These are phyloP conservation scores for Sarotherodon lohbergeri DNA, from an alignment of 2,113 vertebrate species.

Conservation along the genomic window DNA sequence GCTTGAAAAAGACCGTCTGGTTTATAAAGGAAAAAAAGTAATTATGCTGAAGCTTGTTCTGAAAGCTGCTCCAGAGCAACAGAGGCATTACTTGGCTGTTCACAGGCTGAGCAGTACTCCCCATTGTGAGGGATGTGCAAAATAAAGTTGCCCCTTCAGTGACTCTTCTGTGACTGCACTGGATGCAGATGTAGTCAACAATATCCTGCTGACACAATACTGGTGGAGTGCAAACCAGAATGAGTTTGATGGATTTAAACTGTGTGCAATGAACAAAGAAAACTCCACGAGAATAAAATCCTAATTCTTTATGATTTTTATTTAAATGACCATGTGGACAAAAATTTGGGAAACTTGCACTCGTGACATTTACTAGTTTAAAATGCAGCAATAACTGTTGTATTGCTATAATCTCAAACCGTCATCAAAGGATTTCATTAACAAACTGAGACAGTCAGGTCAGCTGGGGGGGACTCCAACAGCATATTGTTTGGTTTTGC, in stretches of 20 bases:
- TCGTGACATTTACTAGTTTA: not conserved
- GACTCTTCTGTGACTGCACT: not conserved
- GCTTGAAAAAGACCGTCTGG: not conserved
- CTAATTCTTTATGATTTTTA: not conserved
- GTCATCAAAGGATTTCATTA: slow-evolving; percentile 9
- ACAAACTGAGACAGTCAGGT: slow-evolving; percentile 1
- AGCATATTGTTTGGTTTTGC: not conserved
- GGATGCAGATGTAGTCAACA: not conserved
- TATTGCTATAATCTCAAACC: not conserved
- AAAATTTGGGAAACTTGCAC: fast-evolving
- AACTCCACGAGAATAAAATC: not conserved
- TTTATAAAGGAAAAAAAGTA: not conserved
- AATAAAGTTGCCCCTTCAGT: not conserved
- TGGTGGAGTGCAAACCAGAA: not conserved
- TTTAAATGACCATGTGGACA: not conserved
- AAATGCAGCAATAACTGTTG: not conserved
- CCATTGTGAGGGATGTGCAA: not conserved
- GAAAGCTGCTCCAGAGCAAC: not conserved
- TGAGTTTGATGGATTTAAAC: not conserved
- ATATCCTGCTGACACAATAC: not conserved
- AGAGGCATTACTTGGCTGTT: not conserved
- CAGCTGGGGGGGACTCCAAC: not conserved
- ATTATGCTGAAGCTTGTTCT: not conserved
- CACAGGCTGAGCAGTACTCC: not conserved
- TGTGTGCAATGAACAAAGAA: not conserved